Base-by-base conservation (phyloP, 2,113 vertebrate species). In the Percina caprodes region DNA sequence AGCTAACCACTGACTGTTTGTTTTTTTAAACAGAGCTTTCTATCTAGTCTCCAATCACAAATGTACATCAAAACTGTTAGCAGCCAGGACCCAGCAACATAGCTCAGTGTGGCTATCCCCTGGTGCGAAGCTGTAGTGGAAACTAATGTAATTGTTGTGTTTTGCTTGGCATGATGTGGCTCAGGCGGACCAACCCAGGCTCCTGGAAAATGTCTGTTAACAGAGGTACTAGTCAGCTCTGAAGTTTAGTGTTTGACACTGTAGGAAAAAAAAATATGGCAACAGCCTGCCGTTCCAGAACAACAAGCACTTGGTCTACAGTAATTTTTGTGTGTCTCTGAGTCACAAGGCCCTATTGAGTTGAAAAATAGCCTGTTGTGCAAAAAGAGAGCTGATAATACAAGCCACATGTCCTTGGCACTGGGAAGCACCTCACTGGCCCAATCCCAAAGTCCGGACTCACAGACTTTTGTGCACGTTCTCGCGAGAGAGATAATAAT, bases 331-430 rank as follows among this genome's bases (percentile, higher is more conserved):
- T 77, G 69, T 60, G 33, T 48, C 56, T 84, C 61, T 26, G 55
- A 82, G 77, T 80, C 84, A 82, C 86, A 83, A 82, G 79, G 68
- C 21, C 33, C 14, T 79, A 84, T 49, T 88, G 74, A 83, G 59
- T 30, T 10, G 21, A 58, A 65, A 85, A 72, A 60, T 7, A 84
- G 74, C 21, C 49, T 12, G 68, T 65, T 71, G 39, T 24, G 65
- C 72, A 78, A 45, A 80, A 81, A 80, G 11, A 24, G n/a, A 83
- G 76, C 55, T 80, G 74, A 91, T 81, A 77, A 92, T 80, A 52
- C 21, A 16, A 61, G 74, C 56, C 88, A 87, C 51, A 51, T 88
- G 83, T 79, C 69, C 66, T 61, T 77, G 68, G 69, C 61, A 74
- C 58, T 46, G 42, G 33, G 46, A 13, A 35, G 10, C 30, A 51